Conservation (phyloP, 2,888 invertebrate genomes). For the Diabrotica balteata region DNA sequence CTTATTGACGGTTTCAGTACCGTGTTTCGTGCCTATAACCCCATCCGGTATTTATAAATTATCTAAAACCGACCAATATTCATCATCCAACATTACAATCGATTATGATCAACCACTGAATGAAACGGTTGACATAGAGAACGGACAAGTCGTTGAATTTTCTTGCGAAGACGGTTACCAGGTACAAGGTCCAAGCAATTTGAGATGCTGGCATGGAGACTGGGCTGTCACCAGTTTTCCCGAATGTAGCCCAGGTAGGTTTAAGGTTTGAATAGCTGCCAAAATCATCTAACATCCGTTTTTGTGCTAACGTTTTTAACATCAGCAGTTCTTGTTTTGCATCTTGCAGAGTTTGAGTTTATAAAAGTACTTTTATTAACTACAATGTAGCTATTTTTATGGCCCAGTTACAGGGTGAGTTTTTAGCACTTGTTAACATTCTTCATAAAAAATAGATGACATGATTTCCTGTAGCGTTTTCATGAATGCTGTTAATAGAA, state of each 20-base stretch:
- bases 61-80: constrained; percentile 58
- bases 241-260: constrained; percentile 76
- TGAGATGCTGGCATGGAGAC: constrained; percentile 82
- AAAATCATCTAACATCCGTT: neutral
- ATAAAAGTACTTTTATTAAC: too few species aligned
- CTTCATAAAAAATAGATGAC: too few species aligned
- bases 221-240: constrained; percentile 81
- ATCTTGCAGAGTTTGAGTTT: constrained; percentile 3
- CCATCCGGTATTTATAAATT: constrained; percentile 73
- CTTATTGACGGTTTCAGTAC: constrained; percentile 61
- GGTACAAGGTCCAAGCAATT: constrained; percentile 73
- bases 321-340: neutral
- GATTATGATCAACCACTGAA: constrained; percentile 66
- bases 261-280: constrained; percentile 1
- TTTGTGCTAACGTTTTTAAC: neutral
- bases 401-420: too few species aligned
- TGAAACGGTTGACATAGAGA: constrained; percentile 68
- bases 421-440: too few species aligned
- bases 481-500: too few species aligned
- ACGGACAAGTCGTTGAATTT: constrained; percentile 78
- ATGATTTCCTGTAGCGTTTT: too few species aligned
- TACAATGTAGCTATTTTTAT: too few species aligned
- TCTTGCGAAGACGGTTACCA: constrained; percentile 78
- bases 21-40: constrained; percentile 74
- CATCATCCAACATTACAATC: constrained; percentile 44